phyloP scores from a whole-genome alignment of 2,113 vertebrate species.

The Xyliphius kryptos region DNA sequence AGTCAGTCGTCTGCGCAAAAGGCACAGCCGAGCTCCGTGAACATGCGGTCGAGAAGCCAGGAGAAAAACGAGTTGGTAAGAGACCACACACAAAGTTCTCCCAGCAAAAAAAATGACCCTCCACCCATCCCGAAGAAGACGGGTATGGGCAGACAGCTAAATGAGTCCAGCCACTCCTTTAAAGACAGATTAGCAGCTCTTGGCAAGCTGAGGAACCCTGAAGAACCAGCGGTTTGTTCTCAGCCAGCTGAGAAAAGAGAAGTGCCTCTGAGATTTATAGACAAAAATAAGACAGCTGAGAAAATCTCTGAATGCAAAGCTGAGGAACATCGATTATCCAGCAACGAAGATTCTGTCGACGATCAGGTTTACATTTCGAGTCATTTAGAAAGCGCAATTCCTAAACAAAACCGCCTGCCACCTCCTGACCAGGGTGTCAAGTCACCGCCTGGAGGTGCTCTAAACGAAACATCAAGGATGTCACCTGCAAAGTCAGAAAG shows the following conservation, averaged over 20 bases:
- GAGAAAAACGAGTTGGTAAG: constrained; percentile 36
- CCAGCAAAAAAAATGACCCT: constrained; percentile 48
- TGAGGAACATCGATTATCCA: constrained; percentile 58
- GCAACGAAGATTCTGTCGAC: constrained; percentile 56
- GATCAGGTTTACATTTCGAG: constrained; percentile 50
- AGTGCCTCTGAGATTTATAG: constrained; percentile 30
- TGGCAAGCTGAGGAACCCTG: constrained; percentile 71
- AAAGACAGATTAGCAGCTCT: constrained; percentile 76
- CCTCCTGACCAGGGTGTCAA: constrained; percentile 57
- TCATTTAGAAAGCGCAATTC: constrained; percentile 47
- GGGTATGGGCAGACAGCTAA: constrained; percentile 51
- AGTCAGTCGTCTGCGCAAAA: constrained; percentile 41
- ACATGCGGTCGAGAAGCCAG: constrained; percentile 41
- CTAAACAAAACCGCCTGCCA: constrained; percentile 66
- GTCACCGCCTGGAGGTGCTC: constrained; percentile 58
- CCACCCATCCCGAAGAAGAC: constrained; percentile 56
- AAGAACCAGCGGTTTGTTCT: constrained; percentile 54
- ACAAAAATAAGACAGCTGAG: constrained; percentile 54
- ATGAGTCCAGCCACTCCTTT: constrained; percentile 73
- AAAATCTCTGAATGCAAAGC: constrained; percentile 49
- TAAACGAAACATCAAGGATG: constrained; percentile 52
- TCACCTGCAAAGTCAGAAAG: constrained; percentile 69
- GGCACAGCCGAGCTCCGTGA: constrained; percentile 30
- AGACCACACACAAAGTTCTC: constrained; percentile 24
- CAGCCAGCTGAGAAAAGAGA: constrained; percentile 38